phyloP scores from a whole-genome alignment of 2,888 invertebrate species.

The Anthophora plumipes region DNA sequence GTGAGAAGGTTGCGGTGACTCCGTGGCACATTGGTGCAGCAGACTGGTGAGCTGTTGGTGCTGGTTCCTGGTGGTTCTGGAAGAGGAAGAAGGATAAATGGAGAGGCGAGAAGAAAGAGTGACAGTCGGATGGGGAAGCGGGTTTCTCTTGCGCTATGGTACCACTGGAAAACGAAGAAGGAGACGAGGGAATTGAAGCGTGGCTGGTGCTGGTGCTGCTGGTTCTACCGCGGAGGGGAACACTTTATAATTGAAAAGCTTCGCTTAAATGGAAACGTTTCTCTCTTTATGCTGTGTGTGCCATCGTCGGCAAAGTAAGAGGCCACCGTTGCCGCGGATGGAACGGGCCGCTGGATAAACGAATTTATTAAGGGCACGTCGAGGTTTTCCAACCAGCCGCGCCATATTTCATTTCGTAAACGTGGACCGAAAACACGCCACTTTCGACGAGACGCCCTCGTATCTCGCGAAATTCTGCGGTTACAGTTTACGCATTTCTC shows the following conservation, averaged over 20 bases:
- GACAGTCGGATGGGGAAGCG: conserved; percentile 32
- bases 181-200: conserved; percentile 71
- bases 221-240: conserved; percentile 63
- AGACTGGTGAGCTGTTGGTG: no score
- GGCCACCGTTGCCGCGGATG: conserved; percentile 23
- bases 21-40: conserved; percentile 33
- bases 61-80: no score
- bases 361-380: conserved; percentile 76
- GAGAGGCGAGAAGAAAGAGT: conserved; percentile 38
- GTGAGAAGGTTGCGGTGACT: conserved; percentile 65
- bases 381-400: conserved; percentile 46
- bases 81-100: neutral
- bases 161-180: conserved; percentile 56
- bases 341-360: conserved; percentile 71
- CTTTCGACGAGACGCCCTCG: neutral
- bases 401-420: conserved; percentile 54
- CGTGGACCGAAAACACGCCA: conserved; percentile 29
- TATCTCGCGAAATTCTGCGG: conserved; percentile 15
- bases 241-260: conserved; percentile 81
- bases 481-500: neutral
- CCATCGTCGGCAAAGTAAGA: conserved; percentile 71
- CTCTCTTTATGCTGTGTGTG: conserved; percentile 66
- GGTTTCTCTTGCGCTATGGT: conserved; percentile 28
- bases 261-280: conserved; percentile 79
- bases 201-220: conserved; percentile 39